These are phyloP conservation scores for Hydriomena furcata DNA, from an alignment of 2,888 invertebrate species.

Conservation along the genomic window DNA sequence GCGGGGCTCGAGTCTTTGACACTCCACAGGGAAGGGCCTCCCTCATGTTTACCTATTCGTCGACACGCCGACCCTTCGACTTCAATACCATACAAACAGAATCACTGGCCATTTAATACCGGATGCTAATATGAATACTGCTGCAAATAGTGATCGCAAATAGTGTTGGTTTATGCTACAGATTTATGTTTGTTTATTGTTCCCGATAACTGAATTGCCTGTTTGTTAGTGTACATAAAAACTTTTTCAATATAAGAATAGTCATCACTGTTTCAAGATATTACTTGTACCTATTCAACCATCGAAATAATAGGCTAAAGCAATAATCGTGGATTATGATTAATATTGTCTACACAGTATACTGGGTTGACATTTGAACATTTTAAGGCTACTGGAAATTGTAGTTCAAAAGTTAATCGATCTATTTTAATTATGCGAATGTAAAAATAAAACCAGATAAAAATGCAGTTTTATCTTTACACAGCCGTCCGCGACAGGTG, in stretches of 20 bases:
- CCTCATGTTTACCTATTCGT: conserved; percentile 56
- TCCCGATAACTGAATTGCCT: conserved; percentile 3
- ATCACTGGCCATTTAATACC: conserved; percentile 38
- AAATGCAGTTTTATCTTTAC: conserved; percentile 37
- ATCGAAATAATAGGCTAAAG: neutral
- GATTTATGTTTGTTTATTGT: conserved; percentile 29
- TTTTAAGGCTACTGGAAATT: conserved; percentile 37
- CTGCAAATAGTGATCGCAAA: conserved; percentile 33
- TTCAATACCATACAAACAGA: conserved; percentile 46
- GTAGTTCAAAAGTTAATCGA: conserved; percentile 37
- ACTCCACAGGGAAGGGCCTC: conserved; percentile 52
- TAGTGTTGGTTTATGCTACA: conserved; percentile 15
- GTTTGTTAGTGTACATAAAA: neutral
- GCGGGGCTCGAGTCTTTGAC: conserved; percentile 59
- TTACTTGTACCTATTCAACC: neutral
- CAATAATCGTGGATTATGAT: neutral
- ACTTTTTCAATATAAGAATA: neutral
- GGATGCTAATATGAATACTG: conserved; percentile 34
- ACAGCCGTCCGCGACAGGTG: conserved; percentile 40
- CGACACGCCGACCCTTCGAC: conserved; percentile 55
- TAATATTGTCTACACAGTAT: conserved; percentile 7
- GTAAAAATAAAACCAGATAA: conserved; percentile 30
- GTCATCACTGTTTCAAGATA: neutral
- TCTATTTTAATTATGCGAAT: conserved; percentile 34
- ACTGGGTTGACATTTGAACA: conserved; percentile 4